These are phyloP conservation scores for Aulostomus chinensis DNA, from an alignment of 2,797 vertebrate genomes.

Conservation along the genomic window DNA sequence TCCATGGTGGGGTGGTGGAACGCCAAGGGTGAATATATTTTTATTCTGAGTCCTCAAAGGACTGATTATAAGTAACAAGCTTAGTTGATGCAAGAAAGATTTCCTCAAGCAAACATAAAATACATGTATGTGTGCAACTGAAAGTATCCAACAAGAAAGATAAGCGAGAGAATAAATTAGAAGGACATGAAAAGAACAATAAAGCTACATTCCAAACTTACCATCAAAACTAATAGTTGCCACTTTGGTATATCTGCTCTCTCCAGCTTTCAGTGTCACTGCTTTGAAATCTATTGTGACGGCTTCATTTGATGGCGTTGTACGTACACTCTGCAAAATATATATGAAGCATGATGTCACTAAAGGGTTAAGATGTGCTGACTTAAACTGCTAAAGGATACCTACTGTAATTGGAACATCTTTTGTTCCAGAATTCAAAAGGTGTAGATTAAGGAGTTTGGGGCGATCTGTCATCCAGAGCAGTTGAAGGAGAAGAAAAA, in stretches of 20 bases:
- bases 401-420: conserved; percentile 97
- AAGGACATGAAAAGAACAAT: background rate
- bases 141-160: background rate
- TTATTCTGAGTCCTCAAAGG: too few relatives aligned
- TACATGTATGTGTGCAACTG: too few relatives aligned
- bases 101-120: background rate
- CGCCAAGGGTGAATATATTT: too few relatives aligned
- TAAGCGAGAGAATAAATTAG: background rate
- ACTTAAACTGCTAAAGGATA: conserved; percentile 23
- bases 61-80: background rate
- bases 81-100: too few relatives aligned
- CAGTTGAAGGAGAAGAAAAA: background rate
- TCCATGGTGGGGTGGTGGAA: too few relatives aligned
- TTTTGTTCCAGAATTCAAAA: conserved; percentile 98
- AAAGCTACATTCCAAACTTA: conserved; percentile 74
- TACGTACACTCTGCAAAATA: conserved; percentile 89
- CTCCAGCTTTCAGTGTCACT: conserved; percentile 93
- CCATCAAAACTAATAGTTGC: conserved; percentile 98
- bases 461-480: conserved; percentile 87
- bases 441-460: conserved; percentile 96
- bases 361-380: background rate
- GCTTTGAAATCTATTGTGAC: conserved; percentile 94
- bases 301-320: conserved; percentile 95
- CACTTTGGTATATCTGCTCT: conserved; percentile 98
- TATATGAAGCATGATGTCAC: background rate